Percentiles rank a stretch among this genome's conserved stretches.
phyloP scores from a whole-genome alignment of 2,797 vertebrate genomes.

The Lemur catta region DNA sequence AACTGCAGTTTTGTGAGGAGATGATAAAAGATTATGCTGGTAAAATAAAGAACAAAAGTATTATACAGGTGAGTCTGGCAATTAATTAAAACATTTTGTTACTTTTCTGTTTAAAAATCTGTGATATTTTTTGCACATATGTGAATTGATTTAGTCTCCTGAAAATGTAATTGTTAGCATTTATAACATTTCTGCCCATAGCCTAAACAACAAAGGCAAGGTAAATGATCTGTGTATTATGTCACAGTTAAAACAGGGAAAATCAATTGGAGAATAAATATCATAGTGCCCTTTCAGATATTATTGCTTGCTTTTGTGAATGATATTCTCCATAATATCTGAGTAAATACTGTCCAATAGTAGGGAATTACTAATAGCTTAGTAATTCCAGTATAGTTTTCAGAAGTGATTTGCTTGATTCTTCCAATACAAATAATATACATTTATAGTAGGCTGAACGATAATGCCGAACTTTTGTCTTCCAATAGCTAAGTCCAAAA shows the following conservation, averaged over 20 bases:
- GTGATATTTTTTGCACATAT: background rate
- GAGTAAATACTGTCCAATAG: background rate
- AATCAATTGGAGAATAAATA: background rate
- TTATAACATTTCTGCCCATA: background rate
- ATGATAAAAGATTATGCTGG: background rate
- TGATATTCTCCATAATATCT: background rate
- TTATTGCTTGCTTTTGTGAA: background rate
- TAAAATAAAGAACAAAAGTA: background rate
- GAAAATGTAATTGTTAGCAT: background rate
- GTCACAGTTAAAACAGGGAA: background rate
- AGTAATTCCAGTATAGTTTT: background rate
- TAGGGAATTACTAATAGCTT: background rate
- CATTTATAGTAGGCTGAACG: background rate
- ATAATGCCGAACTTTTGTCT: background rate
- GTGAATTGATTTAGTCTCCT: background rate
- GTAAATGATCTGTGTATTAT: background rate
- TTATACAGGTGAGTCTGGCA: background rate
- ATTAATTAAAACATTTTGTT: background rate
- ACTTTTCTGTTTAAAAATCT: background rate
- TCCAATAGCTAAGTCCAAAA: background rate
- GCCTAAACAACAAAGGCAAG: background rate
- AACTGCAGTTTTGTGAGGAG: background rate
- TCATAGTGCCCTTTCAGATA: background rate
- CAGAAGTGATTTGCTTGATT: background rate
- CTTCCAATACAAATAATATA: background rate